A percentile compares a stretch with the other conserved stretches of the same genome.
Evolutionary conservation across 2,797 vertebrate species (phyloP).

Genomic region (Siniperca obscura): DNA sequence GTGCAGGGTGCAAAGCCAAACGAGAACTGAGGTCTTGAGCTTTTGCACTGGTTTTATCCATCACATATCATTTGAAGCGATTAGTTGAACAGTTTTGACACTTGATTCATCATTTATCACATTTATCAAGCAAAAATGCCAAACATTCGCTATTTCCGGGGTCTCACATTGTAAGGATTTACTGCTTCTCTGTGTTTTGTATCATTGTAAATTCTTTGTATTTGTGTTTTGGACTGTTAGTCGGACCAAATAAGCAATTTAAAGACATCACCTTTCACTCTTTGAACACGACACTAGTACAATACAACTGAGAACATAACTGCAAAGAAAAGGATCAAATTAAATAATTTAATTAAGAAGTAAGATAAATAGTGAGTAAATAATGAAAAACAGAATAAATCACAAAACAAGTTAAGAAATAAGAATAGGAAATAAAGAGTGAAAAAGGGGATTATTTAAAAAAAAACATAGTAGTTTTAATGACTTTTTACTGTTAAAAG

Average conservation of each 20-base stretch:
- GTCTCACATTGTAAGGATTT: background rate
- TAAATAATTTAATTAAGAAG: background rate
- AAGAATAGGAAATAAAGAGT: background rate
- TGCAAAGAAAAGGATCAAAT: no score
- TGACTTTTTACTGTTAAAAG: background rate
- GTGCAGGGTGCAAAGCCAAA: conserved; percentile 3
- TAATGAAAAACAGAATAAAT: background rate
- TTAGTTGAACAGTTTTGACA: background rate
- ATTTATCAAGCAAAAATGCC: background rate
- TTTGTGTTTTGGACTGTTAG: background rate
- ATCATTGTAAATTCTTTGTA: background rate
- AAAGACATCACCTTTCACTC: background rate
- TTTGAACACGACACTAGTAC: background rate
- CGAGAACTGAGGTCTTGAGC: background rate
- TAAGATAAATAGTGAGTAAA: no score
- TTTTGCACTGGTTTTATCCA: background rate
- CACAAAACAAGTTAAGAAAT: background rate
- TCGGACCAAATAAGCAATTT: background rate
- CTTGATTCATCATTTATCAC: background rate
- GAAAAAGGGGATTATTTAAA: background rate
- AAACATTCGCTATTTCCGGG: background rate
- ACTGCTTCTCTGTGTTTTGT: background rate
- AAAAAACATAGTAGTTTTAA: background rate
- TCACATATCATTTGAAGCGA: background rate
- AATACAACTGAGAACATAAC: background rate